These are phyloP conservation scores for Styela clava DNA, from an alignment of 23 tunicate genomes.

Conservation along the genomic window DNA sequence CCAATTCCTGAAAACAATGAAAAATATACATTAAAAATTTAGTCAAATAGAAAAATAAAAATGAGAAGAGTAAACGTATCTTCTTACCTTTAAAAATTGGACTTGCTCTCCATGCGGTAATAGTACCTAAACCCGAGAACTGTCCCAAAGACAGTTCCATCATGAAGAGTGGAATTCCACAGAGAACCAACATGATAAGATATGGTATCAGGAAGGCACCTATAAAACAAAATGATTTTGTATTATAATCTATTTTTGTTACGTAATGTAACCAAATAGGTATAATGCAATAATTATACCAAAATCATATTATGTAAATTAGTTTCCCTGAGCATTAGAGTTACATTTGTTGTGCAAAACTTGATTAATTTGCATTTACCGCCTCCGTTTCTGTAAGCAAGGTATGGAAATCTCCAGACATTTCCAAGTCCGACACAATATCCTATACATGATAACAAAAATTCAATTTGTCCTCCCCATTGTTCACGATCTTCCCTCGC, in stretches of 20 bases:
- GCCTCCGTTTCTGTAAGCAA: slow-evolving; percentile 94
- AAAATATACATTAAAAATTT: background rate
- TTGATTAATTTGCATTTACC: too few relatives aligned
- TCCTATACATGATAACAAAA: slow-evolving; percentile 95
- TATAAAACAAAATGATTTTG: slow-evolving; percentile 20
- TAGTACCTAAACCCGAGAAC: slow-evolving; percentile 83
- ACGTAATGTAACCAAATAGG: too few relatives aligned
- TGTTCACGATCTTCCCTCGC: slow-evolving; percentile 47
- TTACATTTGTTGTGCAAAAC: too few relatives aligned
- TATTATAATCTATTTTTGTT: background rate
- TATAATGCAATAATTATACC: too few relatives aligned
- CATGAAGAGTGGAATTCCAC: slow-evolving; percentile 94
- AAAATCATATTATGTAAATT: too few relatives aligned
- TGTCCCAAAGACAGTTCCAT: slow-evolving; percentile 96
- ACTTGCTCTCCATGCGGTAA: slow-evolving; percentile 91
- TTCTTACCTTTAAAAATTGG: slow-evolving; percentile 82
- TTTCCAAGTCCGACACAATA: slow-evolving; percentile 97
- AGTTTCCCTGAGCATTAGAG: too few relatives aligned
- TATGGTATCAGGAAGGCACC: slow-evolving; percentile 98
- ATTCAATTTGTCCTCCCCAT: slow-evolving; percentile 96
- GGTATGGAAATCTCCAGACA: slow-evolving; percentile 96
- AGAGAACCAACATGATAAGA: slow-evolving; percentile 85
- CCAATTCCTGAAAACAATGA: slow-evolving; percentile 76
- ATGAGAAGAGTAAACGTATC: background rate
- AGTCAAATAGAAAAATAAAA: background rate